phyloP scores from a whole-genome alignment of 2,888 invertebrate genomes.

The Andrena camellia region DNA sequence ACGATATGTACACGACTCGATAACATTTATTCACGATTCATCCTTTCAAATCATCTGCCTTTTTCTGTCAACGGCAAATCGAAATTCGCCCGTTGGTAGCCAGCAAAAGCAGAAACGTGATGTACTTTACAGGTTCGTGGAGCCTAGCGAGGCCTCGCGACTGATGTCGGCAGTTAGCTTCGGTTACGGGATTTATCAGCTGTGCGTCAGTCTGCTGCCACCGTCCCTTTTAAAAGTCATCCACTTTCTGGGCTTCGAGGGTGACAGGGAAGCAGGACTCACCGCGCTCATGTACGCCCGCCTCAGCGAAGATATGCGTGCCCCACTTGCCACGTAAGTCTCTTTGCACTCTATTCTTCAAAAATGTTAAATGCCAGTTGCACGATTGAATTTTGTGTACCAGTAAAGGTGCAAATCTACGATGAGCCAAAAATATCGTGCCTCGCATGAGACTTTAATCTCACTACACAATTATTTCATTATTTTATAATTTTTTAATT shows the following conservation, averaged over 20 bases:
- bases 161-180: slow-evolving; percentile 90
- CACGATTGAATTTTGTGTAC: too few relatives aligned
- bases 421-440: too few relatives aligned
- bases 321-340: slow-evolving; percentile 89
- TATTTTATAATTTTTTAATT: too few relatives aligned
- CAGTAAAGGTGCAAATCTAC: too few relatives aligned
- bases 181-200: slow-evolving; percentile 90
- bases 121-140: slow-evolving; percentile 80
- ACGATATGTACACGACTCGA: background rate
- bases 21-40: background rate
- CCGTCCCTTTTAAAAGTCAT: slow-evolving; percentile 88
- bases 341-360: background rate
- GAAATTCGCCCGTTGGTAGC: background rate
- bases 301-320: slow-evolving; percentile 88
- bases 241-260: slow-evolving; percentile 89
- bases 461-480: too few relatives aligned
- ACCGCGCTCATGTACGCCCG: slow-evolving; percentile 88
- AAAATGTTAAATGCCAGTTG: too few relatives aligned
- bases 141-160: slow-evolving; percentile 87
- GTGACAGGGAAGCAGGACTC: slow-evolving; percentile 87
- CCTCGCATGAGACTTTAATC: too few relatives aligned
- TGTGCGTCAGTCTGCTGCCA: slow-evolving; percentile 89
- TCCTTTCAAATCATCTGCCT: background rate
- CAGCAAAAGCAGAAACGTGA: too few relatives aligned
- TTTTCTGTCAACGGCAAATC: background rate